Base-by-base conservation (phyloP, 1,140 invertebrate species). In the Subanguina moxae region DNA sequence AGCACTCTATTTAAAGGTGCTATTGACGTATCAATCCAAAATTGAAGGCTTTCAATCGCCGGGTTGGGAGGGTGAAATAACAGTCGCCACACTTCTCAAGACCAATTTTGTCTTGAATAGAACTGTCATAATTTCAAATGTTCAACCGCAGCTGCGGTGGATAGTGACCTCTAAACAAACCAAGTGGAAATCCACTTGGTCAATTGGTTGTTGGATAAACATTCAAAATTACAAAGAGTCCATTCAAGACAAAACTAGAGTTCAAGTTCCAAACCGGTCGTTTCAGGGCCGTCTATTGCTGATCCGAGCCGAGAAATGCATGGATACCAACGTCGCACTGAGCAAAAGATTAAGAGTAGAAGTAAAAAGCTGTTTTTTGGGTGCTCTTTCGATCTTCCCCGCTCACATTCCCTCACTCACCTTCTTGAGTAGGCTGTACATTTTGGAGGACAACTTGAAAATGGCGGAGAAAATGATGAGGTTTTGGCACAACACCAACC, bases 401-500 rank as follows among this genome's bases (percentile, higher is more conserved):
- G 59, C 65, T 11, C 80, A 81, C 45, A 48, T 76, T 19, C 75
- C 71, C 11, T 76, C 78, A n/a, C 63, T 78, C 17, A 19, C 59
- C 7, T 68, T 57, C 45, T 61, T 81, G 15, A 71, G 78, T 25
- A 45, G 63, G 28, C 21, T 81, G 11, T 82, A 80, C 56, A 48
- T 65, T 21, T 17, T 62, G 21, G 78, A 82, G 30, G 68, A 67
- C 21, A 76, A 83, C 59, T 27, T 70, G 23, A 76, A 72, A 57
- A 78, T 82, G 74, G 75, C 78, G 1, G 78, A 80, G 64, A 83
- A 82, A 64, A 71, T 83, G 67, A 62, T 80, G 23, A 70, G 71
- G 77, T 80, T 15, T 21, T 65, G 45, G n/a, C 46, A 1, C n/a
- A 61, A 52, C 25, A 1, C 9, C 7, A 71, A 27, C 23, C 3